Percentiles rank a stretch among this genome's conserved stretches.
Evolutionary conservation across 2,797 vertebrate species (phyloP).

Genomic region (Anas bahamensis): DNA sequence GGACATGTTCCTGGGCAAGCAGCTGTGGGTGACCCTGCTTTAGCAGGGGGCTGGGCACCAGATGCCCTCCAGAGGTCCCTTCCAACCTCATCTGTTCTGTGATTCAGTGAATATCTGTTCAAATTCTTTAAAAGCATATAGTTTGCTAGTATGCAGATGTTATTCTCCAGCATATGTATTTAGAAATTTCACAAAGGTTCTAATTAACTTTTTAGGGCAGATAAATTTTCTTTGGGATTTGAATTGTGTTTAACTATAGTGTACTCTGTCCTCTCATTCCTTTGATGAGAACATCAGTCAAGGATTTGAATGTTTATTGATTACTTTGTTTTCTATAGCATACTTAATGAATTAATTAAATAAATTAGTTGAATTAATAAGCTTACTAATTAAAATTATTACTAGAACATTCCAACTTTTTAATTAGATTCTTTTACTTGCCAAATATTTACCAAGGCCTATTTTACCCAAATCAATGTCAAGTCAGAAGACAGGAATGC

Average conservation of each 20-base stretch:
- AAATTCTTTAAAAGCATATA: not conserved
- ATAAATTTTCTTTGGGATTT: not conserved
- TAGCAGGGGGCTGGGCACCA: not conserved
- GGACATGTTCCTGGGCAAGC: too few relatives aligned
- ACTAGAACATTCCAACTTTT: not conserved
- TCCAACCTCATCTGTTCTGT: not conserved
- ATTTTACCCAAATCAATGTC: not conserved
- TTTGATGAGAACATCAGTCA: not conserved
- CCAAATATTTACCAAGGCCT: not conserved
- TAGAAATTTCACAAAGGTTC: not conserved
- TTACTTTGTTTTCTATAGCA: not conserved
- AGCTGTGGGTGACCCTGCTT: not conserved
- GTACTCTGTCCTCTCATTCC: not conserved
- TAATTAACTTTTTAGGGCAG: not conserved
- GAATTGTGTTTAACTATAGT: not conserved
- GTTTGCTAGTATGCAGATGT: not conserved
- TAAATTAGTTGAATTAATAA: constrained; percentile 9
- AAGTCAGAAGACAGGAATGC: not conserved
- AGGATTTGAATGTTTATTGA: not conserved
- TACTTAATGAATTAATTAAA: constrained; percentile 13
- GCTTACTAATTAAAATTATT: constrained; percentile 2
- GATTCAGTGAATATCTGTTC: not conserved
- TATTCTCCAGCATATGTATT: not conserved
- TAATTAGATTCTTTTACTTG: not conserved
- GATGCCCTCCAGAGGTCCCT: not conserved